A percentile compares a stretch with the other conserved stretches of the same genome.
Conservation (phyloP, 2,888 invertebrate genomes). For the Adelphocoris suturalis region DNA sequence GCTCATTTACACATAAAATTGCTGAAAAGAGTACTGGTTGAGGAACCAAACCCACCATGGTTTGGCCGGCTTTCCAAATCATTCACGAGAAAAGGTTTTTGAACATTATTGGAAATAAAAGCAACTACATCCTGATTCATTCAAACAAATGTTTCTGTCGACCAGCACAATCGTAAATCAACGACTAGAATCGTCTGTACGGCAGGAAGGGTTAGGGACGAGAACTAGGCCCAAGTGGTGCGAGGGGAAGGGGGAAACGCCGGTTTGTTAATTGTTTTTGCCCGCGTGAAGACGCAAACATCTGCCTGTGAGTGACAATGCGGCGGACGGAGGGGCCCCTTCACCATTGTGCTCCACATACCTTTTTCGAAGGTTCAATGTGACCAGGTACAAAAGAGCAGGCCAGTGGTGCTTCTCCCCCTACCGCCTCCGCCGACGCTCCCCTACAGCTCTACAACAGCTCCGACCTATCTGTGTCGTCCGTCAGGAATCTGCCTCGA, state of each 20-base stretch:
- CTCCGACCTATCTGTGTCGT: constrained; percentile 3
- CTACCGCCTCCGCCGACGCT: constrained; percentile 18
- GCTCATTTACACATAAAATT: too few species aligned
- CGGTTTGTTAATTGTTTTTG: constrained; percentile 71
- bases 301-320: constrained; percentile 66
- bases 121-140: not conserved
- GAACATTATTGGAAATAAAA: not conserved
- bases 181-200: not conserved
- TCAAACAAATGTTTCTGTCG: not conserved
- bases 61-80: not conserved
- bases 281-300: constrained; percentile 70
- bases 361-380: constrained; percentile 57
- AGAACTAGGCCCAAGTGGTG: not conserved
- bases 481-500: not conserved
- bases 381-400: constrained; percentile 60
- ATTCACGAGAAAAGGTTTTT: too few species aligned
- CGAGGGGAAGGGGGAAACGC: constrained; percentile 44
- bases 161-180: constrained; percentile 19
- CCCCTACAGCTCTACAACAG: not conserved
- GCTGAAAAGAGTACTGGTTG: too few species aligned
- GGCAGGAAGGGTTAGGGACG: constrained; percentile 34
- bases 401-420: constrained; percentile 44
- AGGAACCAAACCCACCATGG: too few species aligned
- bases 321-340: constrained; percentile 22
- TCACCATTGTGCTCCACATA: constrained; percentile 53